These are phyloP conservation scores for Scaptomyza hsui DNA, from an alignment of 1,140 invertebrate genomes.

Conservation along the genomic window DNA sequence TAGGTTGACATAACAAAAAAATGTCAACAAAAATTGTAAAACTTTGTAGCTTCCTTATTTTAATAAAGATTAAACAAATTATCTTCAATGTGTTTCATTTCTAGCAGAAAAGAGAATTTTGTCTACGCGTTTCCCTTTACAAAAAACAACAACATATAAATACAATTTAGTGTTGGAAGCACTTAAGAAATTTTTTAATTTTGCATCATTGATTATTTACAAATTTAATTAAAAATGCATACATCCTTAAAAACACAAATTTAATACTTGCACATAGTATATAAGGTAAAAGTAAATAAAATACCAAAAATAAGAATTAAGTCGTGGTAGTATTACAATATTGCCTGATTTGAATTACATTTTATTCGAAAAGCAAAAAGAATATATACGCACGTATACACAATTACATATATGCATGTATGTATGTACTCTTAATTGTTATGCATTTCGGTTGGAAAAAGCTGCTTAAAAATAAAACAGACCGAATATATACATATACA, in stretches of 20 bases:
- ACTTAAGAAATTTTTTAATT: constrained; percentile 64
- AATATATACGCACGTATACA: constrained; percentile 1
- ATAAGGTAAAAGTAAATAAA: constrained; percentile 5
- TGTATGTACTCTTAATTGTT: not conserved
- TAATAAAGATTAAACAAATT: constrained; percentile 70
- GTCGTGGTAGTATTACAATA: not conserved
- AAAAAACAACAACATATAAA: no score
- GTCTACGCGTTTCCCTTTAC: no score
- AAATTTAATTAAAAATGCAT: constrained; percentile 31
- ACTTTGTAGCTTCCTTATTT: constrained; percentile 80
- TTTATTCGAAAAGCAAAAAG: constrained; percentile 15
- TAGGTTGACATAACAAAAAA: constrained; percentile 53
- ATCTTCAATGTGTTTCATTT: constrained; percentile 2
- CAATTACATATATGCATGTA: not conserved
- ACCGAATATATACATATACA: constrained; percentile 31
- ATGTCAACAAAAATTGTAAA: constrained; percentile 64
- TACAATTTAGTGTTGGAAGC: constrained; percentile 51
- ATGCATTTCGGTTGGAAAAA: not conserved
- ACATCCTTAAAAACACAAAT: constrained; percentile 31
- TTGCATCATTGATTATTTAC: constrained; percentile 68
- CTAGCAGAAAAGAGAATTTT: not conserved
- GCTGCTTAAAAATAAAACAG: constrained; percentile 13
- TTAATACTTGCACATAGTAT: constrained; percentile 37
- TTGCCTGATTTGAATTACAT: not conserved
- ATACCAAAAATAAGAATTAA: not conserved